These are phyloP conservation scores for Dicentrarchus labrax DNA, from an alignment of 2,113 vertebrate species.

Conservation along the genomic window DNA sequence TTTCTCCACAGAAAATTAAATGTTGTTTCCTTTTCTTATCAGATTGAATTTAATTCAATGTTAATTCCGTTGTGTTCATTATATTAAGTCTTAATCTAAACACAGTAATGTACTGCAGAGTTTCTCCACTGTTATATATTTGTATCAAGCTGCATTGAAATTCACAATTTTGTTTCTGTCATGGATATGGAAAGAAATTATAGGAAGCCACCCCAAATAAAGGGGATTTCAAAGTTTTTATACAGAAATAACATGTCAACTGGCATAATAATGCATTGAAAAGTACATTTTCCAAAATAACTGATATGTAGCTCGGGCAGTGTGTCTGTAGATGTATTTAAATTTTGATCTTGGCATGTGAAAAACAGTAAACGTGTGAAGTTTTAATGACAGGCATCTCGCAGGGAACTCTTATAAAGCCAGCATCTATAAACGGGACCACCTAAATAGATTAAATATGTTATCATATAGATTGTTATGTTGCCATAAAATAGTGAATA, in stretches of 20 bases:
- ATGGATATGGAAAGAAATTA: no score
- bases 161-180: neutral
- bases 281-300: neutral
- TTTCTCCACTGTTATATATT: neutral
- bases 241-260: neutral
- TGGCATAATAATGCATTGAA: neutral
- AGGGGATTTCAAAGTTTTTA: neutral
- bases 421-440: neutral
- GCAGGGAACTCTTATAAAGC: neutral
- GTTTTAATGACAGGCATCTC: neutral
- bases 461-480: neutral
- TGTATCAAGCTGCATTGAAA: neutral
- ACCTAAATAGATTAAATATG: conserved; percentile 6
- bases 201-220: neutral
- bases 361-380: conserved; percentile 25
- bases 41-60: neutral
- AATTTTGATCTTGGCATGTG: neutral
- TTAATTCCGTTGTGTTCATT: neutral
- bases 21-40: neutral
- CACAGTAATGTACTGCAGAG: neutral
- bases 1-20: neutral
- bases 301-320: neutral
- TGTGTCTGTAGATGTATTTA: neutral
- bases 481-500: neutral
- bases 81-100: neutral